Percentiles rank a stretch among this genome's conserved stretches.
Conservation (phyloP, 2,797 vertebrate species). For the Atherinosoma microstoma region DNA sequence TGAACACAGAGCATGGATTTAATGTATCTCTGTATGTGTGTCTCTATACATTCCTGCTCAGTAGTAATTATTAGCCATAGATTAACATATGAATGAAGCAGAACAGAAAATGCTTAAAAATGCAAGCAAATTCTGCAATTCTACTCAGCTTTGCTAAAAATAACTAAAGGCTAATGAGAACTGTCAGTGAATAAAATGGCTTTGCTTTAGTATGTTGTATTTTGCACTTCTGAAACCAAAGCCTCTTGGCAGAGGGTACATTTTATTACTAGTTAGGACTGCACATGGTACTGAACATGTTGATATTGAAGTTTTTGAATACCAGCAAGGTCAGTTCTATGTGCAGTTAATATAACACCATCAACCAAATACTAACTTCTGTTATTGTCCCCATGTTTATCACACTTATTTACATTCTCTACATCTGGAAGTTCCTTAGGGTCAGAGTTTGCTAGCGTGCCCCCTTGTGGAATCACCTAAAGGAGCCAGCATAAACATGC, state of each 20-base stretch:
- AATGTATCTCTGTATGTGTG: constrained; percentile 8
- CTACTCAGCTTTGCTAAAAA: neutral
- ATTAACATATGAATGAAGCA: neutral
- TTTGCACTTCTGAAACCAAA: neutral
- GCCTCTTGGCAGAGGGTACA: no score
- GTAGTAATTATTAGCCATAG: neutral
- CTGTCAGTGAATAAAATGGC: neutral
- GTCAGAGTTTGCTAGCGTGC: neutral
- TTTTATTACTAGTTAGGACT: neutral
- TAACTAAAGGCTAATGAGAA: neutral
- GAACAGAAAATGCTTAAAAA: constrained; percentile 1
- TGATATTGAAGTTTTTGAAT: neutral
- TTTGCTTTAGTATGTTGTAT: neutral
- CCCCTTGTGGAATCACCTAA: no score
- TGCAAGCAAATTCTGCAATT: neutral
- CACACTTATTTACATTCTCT: no score
- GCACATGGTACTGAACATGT: neutral
- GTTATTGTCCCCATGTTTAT: neutral
- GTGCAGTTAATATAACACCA: no score
- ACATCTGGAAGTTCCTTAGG: neutral
- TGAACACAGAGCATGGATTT: constrained; percentile 9
- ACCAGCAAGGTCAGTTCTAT: no score
- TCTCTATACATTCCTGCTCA: neutral
- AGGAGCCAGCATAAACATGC: no score
- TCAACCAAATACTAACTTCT: no score